These are phyloP conservation scores for Drosophila emarginata DNA, from an alignment of 2,888 invertebrate genomes.

Conservation along the genomic window DNA sequence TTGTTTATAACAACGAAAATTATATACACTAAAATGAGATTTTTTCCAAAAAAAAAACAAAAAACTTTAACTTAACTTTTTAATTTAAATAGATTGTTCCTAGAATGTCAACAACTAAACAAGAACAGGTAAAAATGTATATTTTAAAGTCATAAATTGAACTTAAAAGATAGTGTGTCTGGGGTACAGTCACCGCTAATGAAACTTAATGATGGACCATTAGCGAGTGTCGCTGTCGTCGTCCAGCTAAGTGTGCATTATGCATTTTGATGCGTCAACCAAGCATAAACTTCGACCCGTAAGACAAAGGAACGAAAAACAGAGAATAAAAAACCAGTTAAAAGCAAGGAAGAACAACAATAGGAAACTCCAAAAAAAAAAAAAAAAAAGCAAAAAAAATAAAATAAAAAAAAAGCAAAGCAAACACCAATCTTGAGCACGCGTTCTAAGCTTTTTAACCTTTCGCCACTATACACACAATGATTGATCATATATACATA, in stretches of 20 bases:
- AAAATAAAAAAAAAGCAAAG: not conserved
- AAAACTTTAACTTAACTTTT: no score
- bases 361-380: not conserved
- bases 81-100: no score
- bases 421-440: conserved; percentile 4
- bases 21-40: not conserved
- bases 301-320: conserved; percentile 2
- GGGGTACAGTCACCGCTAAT: conserved; percentile 52
- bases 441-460: conserved; percentile 11
- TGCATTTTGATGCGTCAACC: conserved; percentile 61
- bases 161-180: not conserved
- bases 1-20: not conserved
- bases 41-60: not conserved
- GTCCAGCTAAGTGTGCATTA: conserved; percentile 57
- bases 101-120: no score
- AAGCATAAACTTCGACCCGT: conserved; percentile 60
- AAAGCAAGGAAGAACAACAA: not conserved
- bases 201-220: conserved; percentile 74
- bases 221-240: conserved; percentile 53
- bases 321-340: not conserved
- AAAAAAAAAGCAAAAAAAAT: not conserved
- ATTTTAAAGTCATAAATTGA: no score
- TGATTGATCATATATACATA: conserved; percentile 29
- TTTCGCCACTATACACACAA: not conserved
- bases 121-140: no score